These are phyloP conservation scores for Dendroctonus ponderosae DNA, from an alignment of 1,140 invertebrate species.

Conservation along the genomic window DNA sequence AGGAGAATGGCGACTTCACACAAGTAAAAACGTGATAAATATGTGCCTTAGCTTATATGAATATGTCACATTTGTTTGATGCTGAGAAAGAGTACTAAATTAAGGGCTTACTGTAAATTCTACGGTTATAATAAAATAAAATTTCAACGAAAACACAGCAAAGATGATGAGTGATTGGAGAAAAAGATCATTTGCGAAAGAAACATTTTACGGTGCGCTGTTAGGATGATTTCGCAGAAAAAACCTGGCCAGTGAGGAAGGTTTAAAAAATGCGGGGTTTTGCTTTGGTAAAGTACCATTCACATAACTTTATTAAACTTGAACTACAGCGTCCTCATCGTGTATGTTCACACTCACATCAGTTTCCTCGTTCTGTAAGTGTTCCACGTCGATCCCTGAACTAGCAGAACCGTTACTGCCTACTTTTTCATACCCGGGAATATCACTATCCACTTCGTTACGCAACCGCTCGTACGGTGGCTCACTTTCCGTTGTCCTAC, in stretches of 20 bases:
- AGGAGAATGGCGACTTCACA: not conserved
- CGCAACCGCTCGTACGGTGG: conserved; percentile 57
- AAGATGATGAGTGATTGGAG: no score
- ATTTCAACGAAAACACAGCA: no score
- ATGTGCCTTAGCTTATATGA: not conserved
- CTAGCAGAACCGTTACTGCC: conserved; percentile 24
- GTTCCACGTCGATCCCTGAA: conserved; percentile 23
- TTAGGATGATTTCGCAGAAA: no score
- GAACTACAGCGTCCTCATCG: conserved; percentile 42
- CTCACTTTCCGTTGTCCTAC: conserved; percentile 44
- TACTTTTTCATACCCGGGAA: conserved; percentile 42
- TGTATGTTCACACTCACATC: conserved; percentile 33
- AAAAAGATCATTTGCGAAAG: no score
- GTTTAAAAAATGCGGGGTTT: no score
- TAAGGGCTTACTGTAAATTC: not conserved
- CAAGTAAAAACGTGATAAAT: not conserved
- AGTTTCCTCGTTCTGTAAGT: conserved; percentile 21
- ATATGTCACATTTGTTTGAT: not conserved
- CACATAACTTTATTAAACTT: conserved; percentile 33
- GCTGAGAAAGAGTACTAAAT: not conserved
- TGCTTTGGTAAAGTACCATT: no score
- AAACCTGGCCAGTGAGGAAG: no score
- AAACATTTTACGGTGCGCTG: no score
- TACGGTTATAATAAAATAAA: no score
- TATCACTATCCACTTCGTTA: conserved; percentile 42